phyloP scores from a whole-genome alignment of 2,888 invertebrate genomes.

The Nycteola revayana region DNA sequence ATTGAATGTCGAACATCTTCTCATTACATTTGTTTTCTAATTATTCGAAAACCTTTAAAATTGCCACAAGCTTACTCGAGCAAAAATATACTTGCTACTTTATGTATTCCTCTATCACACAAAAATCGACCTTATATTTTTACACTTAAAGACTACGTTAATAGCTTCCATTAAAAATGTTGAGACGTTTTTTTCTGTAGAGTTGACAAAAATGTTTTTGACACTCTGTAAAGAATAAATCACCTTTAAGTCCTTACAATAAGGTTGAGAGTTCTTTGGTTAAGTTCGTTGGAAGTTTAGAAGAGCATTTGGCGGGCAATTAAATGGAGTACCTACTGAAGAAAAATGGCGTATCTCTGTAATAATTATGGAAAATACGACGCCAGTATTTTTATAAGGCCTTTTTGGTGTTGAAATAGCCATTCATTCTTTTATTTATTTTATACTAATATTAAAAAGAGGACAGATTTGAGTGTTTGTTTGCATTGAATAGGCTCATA shows the following conservation, averaged over 20 bases:
- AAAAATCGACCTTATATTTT: constrained; percentile 15
- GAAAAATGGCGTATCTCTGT: constrained; percentile 28
- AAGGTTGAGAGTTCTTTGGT: constrained; percentile 15
- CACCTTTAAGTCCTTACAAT: constrained; percentile 12
- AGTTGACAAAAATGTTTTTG: constrained; percentile 12
- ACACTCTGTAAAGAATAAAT: constrained; percentile 5
- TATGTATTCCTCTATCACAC: constrained; percentile 1
- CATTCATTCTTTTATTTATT: no score
- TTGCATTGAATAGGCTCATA: no score
- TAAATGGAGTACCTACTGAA: constrained; percentile 23
- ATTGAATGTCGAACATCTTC: constrained; percentile 20
- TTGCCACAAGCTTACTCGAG: constrained; percentile 29
- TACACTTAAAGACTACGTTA: constrained; percentile 1
- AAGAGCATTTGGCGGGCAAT: constrained; percentile 30
- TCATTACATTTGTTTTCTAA: constrained; percentile 31
- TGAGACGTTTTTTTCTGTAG: constrained; percentile 14
- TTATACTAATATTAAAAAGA: no score
- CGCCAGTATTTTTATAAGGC: constrained; percentile 24
- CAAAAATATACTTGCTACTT: constrained; percentile 19
- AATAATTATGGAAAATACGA: constrained; percentile 31
- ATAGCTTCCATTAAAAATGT: constrained; percentile 10
- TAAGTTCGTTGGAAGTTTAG: constrained; percentile 4
- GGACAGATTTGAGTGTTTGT: no score
- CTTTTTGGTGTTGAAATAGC: constrained; percentile 12
- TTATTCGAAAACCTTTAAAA: constrained; percentile 33